Evolutionary conservation across 2,113 vertebrate species (phyloP), one percentile per base, ranked within the genome.

Genomic region (Sterna hirundo): DNA sequence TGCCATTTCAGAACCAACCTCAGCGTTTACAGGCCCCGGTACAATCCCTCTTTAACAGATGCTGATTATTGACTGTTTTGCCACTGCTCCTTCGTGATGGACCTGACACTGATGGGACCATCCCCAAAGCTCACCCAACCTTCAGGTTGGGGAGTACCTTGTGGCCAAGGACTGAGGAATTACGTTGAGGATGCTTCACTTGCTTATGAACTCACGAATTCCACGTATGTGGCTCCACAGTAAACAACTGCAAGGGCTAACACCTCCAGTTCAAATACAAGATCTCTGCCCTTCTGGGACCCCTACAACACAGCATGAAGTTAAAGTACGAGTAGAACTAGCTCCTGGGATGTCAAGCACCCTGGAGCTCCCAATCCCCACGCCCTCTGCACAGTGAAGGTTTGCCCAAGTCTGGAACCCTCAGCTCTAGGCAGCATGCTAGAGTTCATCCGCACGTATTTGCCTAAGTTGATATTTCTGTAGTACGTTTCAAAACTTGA

Each of bases 401-500:
- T 62, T 20, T 85, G 58, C 66, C 51, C 49, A 9, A 72, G 49
- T 5, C 47, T 80, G 79, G 88, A 51, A 87, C 51, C 32, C 80
- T 84, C 64, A 47, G 64, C 76, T 75, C 83, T 44, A 65, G 69
- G 66, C 84, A 94, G 77, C 44, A 25, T 11, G 44, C 52, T 81
- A 87, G 69, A 68, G 75, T 76, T 92, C 68, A 77, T 78, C 79
- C 94, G 88, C 83, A 96, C 54, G 18, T 55, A 82, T 83, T 62
- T 95, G 79, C 71, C 64, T 92, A 83, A 75, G 62, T 36, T 95
- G 90, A 16, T 81, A 70, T 93, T 93, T 71, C 80, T 92, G 54
- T 65, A 90, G 76, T 49, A 65, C 66, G 42, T 80, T 94, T 85
- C 78, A 91, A 87, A 94, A 91, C 84, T 76, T 92, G 92, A 94